These are phyloP conservation scores for Phalacrocorax pelagicus DNA, from an alignment of 2,113 vertebrate species.

Conservation along the genomic window DNA sequence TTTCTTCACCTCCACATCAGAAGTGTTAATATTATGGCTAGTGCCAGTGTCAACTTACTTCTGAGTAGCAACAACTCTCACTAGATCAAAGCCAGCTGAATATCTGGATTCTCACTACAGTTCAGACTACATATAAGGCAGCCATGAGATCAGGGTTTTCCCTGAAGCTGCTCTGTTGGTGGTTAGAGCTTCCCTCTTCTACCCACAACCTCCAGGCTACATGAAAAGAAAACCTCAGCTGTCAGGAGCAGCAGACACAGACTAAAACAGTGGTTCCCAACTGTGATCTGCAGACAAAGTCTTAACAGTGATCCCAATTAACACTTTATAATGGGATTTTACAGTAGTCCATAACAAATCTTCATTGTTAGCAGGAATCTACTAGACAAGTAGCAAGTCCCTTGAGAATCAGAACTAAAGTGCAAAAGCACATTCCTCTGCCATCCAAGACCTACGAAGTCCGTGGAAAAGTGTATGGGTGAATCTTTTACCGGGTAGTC, in stretches of 20 bases:
- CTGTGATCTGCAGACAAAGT: background rate
- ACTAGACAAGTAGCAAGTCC: background rate
- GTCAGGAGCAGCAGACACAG: background rate
- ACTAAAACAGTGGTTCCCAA: background rate
- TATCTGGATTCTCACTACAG: background rate
- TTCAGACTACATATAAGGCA: background rate
- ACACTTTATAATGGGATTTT: background rate
- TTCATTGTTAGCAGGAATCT: background rate
- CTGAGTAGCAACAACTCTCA: background rate
- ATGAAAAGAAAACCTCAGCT: background rate
- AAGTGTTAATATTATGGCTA: background rate
- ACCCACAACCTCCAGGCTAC: background rate
- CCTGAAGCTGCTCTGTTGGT: background rate
- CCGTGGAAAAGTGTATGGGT: background rate
- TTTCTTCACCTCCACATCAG: background rate
- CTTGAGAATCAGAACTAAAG: background rate
- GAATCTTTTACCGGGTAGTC: background rate
- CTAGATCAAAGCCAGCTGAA: background rate
- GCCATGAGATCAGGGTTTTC: background rate
- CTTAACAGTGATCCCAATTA: background rate
- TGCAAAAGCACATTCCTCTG: background rate
- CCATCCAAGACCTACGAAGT: background rate
- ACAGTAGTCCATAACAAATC: background rate
- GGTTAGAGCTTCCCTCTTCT: background rate
- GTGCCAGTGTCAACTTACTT: background rate